Evolutionary conservation across 1,140 invertebrate genomes (phyloP).

Genomic region (Archivesica marissinica): DNA sequence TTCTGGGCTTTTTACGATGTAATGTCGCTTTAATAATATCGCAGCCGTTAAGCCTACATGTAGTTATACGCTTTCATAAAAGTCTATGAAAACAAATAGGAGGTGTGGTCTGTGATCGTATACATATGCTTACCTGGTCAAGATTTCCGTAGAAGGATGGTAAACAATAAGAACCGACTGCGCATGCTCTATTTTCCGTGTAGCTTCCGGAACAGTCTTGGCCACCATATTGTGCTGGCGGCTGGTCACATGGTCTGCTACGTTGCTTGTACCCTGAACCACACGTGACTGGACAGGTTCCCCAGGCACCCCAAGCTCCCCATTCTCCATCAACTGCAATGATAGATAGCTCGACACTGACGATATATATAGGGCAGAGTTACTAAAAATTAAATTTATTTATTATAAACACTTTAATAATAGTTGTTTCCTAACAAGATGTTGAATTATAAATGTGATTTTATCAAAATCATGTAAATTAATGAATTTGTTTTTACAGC

Average conservation of each 20-base stretch:
- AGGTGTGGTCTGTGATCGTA: too few species aligned
- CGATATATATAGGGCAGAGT: not conserved
- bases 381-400: not conserved
- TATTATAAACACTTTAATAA: not conserved
- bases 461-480: too few species aligned
- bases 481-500: too few species aligned
- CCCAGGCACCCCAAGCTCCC: not conserved
- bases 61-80: too few species aligned
- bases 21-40: too few species aligned
- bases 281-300: not conserved
- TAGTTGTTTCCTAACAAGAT: not conserved
- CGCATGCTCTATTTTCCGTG: not conserved
- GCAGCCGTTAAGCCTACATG: too few species aligned
- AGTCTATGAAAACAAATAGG: too few species aligned
- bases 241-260: slow-evolving; percentile 8
- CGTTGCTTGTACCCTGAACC: not conserved
- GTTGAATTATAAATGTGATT: not conserved
- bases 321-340: slow-evolving; percentile 8
- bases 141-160: not conserved
- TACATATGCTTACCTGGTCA: not conserved
- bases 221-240: slow-evolving; percentile 1
- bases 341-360: not conserved
- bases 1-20: too few species aligned
- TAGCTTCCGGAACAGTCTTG: slow-evolving; percentile 4
- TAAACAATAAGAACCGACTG: not conserved